Evolutionary conservation across 2,797 vertebrate genomes (phyloP).

Genomic region (Chaunax sp.): DNA sequence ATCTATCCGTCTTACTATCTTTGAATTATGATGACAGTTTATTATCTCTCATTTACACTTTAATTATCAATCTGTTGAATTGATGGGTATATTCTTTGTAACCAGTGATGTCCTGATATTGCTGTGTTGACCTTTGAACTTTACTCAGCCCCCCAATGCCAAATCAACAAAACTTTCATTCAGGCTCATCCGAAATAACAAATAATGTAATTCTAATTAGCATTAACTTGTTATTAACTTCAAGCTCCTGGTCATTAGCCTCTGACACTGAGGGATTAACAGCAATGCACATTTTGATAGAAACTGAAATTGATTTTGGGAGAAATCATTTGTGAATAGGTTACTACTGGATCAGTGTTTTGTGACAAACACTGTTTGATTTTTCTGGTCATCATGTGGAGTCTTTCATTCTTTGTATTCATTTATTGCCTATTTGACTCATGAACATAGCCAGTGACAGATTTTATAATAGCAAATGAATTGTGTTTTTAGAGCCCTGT

Average conservation of each 20-base stretch:
- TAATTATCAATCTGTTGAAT: not conserved
- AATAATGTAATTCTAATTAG: slow-evolving; percentile 28
- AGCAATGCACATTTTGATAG: slow-evolving; percentile 26
- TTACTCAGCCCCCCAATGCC: not conserved
- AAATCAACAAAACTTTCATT: slow-evolving; percentile 44
- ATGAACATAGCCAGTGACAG: too few species aligned
- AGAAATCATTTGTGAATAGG: slow-evolving; percentile 5
- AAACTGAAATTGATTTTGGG: slow-evolving; percentile 28
- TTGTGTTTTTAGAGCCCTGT: not conserved
- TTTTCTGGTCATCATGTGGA: not conserved
- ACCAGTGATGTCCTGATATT: not conserved
- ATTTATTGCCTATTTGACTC: not conserved
- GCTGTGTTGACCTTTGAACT: slow-evolving; percentile 2
- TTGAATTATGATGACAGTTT: not conserved
- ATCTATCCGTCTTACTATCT: not conserved
- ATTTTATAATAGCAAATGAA: not conserved
- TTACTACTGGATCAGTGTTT: not conserved
- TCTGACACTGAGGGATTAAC: slow-evolving; percentile 25
- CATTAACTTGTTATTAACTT: slow-evolving; percentile 49
- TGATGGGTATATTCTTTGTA: slow-evolving; percentile 1
- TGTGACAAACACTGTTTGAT: not conserved
- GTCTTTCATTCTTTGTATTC: slow-evolving; percentile 2
- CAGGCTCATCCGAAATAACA: slow-evolving; percentile 23
- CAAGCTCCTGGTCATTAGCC: slow-evolving; percentile 38
- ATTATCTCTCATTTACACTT: not conserved